These are phyloP conservation scores for Sciurus vulgaris DNA, from an alignment of 2,797 vertebrate species.

Conservation along the genomic window DNA sequence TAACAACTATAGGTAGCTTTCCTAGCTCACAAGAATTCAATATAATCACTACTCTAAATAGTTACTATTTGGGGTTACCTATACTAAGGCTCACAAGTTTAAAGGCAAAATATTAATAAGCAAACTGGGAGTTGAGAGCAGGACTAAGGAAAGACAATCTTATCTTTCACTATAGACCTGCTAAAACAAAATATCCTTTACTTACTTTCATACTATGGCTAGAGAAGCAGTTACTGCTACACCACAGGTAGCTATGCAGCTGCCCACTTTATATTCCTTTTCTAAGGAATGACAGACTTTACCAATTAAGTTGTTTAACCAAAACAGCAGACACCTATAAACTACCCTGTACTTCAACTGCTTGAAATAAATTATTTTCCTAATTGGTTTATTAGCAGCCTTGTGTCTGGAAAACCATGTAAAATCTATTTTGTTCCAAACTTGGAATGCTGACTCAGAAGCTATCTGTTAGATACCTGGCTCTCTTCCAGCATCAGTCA, in stretches of 20 bases:
- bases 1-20: constrained; percentile 52
- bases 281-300: constrained; percentile 52
- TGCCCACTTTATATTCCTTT: constrained; percentile 48
- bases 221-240: constrained; percentile 51
- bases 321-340: constrained; percentile 65
- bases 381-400: constrained; percentile 74
- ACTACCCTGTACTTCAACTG: constrained; percentile 57
- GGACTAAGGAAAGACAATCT: constrained; percentile 36
- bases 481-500: constrained; percentile 70
- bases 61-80: constrained; percentile 45
- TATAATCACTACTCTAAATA: constrained; percentile 56
- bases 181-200: constrained; percentile 29
- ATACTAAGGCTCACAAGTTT: background rate
- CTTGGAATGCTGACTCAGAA: constrained; percentile 54
- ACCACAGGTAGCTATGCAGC: background rate
- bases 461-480: constrained; percentile 42
- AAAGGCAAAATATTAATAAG: constrained; percentile 53
- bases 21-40: constrained; percentile 65
- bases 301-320: constrained; percentile 58
- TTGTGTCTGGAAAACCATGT: constrained; percentile 62
- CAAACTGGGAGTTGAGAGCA: background rate
- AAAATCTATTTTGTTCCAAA: constrained; percentile 64
- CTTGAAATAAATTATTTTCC: constrained; percentile 74
- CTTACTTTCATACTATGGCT: constrained; percentile 37
- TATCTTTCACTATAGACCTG: constrained; percentile 18